Evolutionary conservation across 2,888 invertebrate genomes (phyloP).

Genomic region (Sesia apiformis): DNA sequence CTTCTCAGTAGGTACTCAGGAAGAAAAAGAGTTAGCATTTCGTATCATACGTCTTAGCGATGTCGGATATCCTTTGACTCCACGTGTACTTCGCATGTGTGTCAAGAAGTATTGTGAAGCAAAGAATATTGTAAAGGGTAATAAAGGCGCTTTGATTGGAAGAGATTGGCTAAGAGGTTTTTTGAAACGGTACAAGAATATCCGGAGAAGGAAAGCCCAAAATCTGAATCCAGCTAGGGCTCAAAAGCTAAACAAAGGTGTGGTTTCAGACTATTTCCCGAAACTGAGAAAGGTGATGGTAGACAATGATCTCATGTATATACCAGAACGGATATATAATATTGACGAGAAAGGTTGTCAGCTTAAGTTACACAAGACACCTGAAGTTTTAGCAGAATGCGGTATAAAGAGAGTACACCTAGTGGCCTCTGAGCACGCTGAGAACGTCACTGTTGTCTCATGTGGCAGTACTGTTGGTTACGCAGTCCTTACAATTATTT

Average conservation of each 20-base stretch:
- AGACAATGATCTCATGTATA: conserved; percentile 9
- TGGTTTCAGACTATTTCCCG: conserved; percentile 10
- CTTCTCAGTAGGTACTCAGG: conserved; percentile 6
- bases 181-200: conserved; percentile 9
- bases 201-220: conserved; percentile 7
- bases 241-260: conserved; percentile 9
- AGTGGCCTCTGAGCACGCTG: conserved; percentile 10
- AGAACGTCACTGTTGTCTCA: conserved; percentile 10
- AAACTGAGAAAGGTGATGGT: conserved; percentile 9
- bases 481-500: conserved; percentile 7
- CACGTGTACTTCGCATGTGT: not conserved
- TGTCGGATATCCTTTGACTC: conserved; percentile 1
- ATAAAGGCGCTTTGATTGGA: conserved; percentile 6
- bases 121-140: not conserved
- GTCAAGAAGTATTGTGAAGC: not conserved
- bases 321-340: conserved; percentile 9
- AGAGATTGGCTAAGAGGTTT: conserved; percentile 11
- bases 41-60: not conserved
- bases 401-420: conserved; percentile 11
- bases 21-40: conserved; percentile 6
- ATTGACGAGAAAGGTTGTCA: conserved; percentile 7
- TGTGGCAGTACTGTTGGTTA: conserved; percentile 12
- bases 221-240: conserved; percentile 8
- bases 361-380: conserved; percentile 9
- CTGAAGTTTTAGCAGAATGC: conserved; percentile 10